Conservation (phyloP, 35 echinoderm and acorn worm genomes). For the Apostichopus japonicus region DNA sequence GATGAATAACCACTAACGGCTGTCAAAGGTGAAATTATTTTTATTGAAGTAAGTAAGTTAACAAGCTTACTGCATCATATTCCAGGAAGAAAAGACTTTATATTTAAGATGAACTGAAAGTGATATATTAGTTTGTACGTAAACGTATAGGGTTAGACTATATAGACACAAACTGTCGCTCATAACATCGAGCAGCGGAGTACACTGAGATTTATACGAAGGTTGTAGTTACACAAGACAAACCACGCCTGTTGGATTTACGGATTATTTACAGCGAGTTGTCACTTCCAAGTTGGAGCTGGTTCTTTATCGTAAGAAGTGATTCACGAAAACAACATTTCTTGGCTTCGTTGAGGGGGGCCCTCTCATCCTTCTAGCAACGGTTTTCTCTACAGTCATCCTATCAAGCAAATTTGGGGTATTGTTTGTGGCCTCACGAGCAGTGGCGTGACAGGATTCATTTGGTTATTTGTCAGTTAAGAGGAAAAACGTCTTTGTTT, state of each 20-base stretch:
- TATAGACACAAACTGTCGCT: too few species aligned
- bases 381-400: background rate
- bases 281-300: background rate
- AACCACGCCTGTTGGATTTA: background rate
- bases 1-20: too few species aligned
- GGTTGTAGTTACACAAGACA: background rate
- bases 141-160: too few species aligned
- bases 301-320: background rate
- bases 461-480: background rate
- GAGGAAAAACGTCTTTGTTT: background rate
- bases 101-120: too few species aligned
- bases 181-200: background rate
- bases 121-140: too few species aligned
- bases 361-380: background rate
- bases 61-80: too few species aligned
- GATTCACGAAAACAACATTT: background rate
- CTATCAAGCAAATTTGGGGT: background rate
- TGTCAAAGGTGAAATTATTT: too few species aligned
- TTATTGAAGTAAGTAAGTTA: too few species aligned
- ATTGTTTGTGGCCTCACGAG: background rate
- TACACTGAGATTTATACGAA: background rate
- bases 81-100: too few species aligned
- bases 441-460: conserved; percentile 3
- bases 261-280: background rate
- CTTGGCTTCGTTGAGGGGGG: background rate